Percentiles rank a stretch among this genome's conserved stretches.
These are phyloP conservation scores for Sylvilagus bachmani DNA, from an alignment of 2,113 vertebrate species.

Conservation along the genomic window DNA sequence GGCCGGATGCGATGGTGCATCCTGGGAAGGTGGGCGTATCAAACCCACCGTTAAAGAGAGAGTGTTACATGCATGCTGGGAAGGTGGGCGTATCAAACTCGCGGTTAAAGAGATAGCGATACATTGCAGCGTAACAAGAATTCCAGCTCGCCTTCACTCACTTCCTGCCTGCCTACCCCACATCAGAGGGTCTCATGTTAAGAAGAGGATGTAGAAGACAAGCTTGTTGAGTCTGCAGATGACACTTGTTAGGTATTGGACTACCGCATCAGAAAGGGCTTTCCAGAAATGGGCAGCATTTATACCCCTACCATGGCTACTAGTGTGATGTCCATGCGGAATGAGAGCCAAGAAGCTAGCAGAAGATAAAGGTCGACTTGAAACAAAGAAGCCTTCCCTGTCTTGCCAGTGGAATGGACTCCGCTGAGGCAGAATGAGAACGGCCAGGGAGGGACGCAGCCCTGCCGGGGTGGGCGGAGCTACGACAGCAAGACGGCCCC, in stretches of 20 bases:
- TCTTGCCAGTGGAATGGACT: not conserved
- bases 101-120: too few relatives aligned
- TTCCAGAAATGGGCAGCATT: not conserved
- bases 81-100: too few relatives aligned
- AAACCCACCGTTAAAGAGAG: too few relatives aligned
- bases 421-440: not conserved
- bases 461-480: too few relatives aligned
- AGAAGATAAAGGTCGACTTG: not conserved
- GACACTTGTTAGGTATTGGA: not conserved
- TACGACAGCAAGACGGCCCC: too few relatives aligned
- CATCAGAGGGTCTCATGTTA: not conserved
- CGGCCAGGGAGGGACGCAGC: too few relatives aligned
- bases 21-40: too few relatives aligned
- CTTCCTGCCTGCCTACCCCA: too few relatives aligned
- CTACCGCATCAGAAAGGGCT: not conserved
- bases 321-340: not conserved
- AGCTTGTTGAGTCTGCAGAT: not conserved
- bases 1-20: too few relatives aligned
- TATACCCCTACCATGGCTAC: not conserved
- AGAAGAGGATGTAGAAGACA: not conserved
- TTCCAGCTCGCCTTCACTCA: too few relatives aligned
- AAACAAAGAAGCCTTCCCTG: not conserved
- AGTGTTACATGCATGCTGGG: too few relatives aligned
- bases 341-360: not conserved
- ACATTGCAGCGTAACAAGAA: too few relatives aligned